phyloP scores from a whole-genome alignment of 2,113 vertebrate species.

The Aramus guarauna region DNA sequence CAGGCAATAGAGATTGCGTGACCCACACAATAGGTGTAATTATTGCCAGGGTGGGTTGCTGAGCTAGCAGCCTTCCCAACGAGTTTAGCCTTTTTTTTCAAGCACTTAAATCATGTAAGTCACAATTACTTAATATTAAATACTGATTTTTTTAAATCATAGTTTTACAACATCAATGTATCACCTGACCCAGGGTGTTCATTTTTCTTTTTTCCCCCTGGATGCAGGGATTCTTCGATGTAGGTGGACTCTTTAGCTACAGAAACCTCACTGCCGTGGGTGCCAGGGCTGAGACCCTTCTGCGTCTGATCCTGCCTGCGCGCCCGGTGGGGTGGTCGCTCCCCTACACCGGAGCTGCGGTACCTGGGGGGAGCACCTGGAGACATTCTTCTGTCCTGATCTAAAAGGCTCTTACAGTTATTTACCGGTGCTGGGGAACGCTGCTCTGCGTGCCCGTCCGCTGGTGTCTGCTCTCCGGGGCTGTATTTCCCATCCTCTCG shows the following conservation, averaged over 20 bases:
- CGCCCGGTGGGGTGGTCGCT: rapidly evolving
- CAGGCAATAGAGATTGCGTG: not conserved
- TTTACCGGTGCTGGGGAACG: not conserved
- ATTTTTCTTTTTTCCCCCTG: not conserved
- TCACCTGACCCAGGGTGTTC: not conserved
- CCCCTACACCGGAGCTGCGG: rapidly evolving
- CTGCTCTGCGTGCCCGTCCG: not conserved
- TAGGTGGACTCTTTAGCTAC: no score
- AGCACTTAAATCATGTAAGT: not conserved
- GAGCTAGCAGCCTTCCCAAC: not conserved
- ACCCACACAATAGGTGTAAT: not conserved
- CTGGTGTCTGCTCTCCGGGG: no score
- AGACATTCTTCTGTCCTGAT: not conserved
- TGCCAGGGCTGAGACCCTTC: not conserved
- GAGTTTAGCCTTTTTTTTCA: not conserved
- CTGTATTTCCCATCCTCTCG: not conserved
- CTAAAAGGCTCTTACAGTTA: not conserved
- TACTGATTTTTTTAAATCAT: not conserved
- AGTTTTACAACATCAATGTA: not conserved
- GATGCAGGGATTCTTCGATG: not conserved
- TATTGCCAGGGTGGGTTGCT: not conserved
- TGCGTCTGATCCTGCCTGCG: not conserved
- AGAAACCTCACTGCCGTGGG: not conserved
- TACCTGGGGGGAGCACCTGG: not conserved
- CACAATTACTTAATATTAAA: not conserved